These are phyloP conservation scores for Drepana arcuata DNA, from an alignment of 1,140 invertebrate species.

Conservation along the genomic window DNA sequence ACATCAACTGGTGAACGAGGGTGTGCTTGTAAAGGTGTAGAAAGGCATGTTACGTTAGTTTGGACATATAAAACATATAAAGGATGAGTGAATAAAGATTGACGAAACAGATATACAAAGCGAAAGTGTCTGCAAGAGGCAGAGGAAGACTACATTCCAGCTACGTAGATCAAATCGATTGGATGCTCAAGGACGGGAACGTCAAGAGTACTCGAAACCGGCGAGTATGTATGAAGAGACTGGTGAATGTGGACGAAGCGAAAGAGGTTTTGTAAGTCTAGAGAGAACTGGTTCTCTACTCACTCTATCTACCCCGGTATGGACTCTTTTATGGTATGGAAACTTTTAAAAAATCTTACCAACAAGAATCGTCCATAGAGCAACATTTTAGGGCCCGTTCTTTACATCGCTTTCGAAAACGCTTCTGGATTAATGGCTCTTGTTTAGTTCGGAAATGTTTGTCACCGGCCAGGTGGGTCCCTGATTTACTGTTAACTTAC, in stretches of 20 bases:
- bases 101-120: too few relatives aligned
- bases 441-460: conserved; percentile 32
- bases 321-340: not conserved
- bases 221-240: not conserved
- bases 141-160: too few relatives aligned
- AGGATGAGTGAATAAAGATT: too few relatives aligned
- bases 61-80: too few relatives aligned
- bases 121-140: too few relatives aligned
- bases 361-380: not conserved
- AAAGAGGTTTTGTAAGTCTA: too few relatives aligned
- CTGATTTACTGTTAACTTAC: conserved; percentile 14
- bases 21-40: too few relatives aligned
- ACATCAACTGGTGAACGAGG: too few relatives aligned
- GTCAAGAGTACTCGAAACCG: not conserved
- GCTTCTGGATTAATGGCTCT: conserved; percentile 25
- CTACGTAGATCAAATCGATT: too few relatives aligned
- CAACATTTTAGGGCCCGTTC: conserved; percentile 11
- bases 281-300: not conserved
- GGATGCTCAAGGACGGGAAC: too few relatives aligned
- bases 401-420: conserved; percentile 4
- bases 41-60: too few relatives aligned
- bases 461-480: conserved; percentile 24
- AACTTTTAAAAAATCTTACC: not conserved
- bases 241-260: too few relatives aligned
- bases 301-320: not conserved